Evolutionary conservation across 2,797 vertebrate species (phyloP).

Genomic region (Tinamus major): DNA sequence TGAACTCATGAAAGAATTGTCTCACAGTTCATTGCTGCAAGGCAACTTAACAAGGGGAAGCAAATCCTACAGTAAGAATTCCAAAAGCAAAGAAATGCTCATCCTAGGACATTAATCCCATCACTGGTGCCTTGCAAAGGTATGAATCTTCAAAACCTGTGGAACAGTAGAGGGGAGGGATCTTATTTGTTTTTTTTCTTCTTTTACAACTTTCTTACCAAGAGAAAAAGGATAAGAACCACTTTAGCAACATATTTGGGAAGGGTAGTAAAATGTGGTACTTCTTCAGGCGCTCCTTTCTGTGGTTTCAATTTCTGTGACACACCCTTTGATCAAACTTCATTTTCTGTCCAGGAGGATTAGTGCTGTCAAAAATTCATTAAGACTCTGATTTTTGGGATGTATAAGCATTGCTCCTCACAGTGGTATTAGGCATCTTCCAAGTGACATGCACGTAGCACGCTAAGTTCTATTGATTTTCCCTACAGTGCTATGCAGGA

Average conservation of each 20-base stretch:
- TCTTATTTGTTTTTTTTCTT: background rate
- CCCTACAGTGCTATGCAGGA: background rate
- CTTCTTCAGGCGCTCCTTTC: background rate
- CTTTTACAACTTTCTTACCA: background rate
- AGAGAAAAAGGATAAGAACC: background rate
- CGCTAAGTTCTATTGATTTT: constrained; percentile 25
- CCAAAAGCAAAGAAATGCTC: background rate
- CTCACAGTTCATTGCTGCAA: background rate
- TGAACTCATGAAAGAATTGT: background rate
- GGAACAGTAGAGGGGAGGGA: background rate
- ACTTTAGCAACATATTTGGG: background rate
- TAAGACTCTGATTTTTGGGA: background rate
- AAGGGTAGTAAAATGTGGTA: background rate
- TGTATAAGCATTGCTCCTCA: background rate
- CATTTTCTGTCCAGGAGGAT: background rate
- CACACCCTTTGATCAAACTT: background rate
- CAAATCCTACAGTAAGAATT: background rate
- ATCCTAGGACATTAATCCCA: background rate
- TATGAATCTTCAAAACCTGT: background rate
- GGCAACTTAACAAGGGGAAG: background rate
- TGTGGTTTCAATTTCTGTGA: background rate
- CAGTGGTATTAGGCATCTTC: background rate
- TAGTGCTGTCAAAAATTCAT: background rate
- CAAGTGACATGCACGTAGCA: background rate
- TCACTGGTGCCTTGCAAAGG: background rate